Evolutionary conservation across 1,140 invertebrate species (phyloP).

Genomic region (Limonius californicus): DNA sequence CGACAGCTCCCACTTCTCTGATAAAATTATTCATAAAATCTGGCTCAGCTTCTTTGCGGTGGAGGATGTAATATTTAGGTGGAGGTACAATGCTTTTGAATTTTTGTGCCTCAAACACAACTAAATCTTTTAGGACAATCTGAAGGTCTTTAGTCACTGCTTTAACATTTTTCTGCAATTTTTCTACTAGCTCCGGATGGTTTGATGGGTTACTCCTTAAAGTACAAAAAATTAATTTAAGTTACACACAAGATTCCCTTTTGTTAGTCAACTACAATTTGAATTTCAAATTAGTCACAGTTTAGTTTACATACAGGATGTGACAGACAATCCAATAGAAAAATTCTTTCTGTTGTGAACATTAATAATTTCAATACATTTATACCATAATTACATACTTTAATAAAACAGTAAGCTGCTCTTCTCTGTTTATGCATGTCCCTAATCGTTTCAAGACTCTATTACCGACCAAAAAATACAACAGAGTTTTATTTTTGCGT

Average conservation of each 20-base stretch:
- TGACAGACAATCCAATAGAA: not conserved
- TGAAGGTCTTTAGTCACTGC: constrained; percentile 58
- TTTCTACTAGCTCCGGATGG: constrained; percentile 67
- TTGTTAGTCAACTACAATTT: too few species aligned
- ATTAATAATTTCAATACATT: not conserved
- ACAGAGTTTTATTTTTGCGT: constrained; percentile 62
- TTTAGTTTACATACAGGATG: too few species aligned
- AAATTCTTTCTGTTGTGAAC: constrained; percentile 8
- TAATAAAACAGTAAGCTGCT: constrained; percentile 60
- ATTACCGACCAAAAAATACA: constrained; percentile 69
- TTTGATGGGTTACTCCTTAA: constrained; percentile 62
- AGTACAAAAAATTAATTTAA: constrained; percentile 24
- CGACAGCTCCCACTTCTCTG: constrained; percentile 57
- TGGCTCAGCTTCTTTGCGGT: constrained; percentile 68
- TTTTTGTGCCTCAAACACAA: constrained; percentile 58
- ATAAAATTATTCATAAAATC: constrained; percentile 68
- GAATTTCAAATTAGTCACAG: too few species aligned
- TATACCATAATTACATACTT: constrained; percentile 55
- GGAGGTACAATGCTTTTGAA: constrained; percentile 52
- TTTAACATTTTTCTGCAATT: constrained; percentile 66
- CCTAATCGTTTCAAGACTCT: constrained; percentile 60
- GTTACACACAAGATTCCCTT: too few species aligned
- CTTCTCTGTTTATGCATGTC: constrained; percentile 61
- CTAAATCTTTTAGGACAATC: constrained; percentile 62
- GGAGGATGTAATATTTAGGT: constrained; percentile 57